These are phyloP conservation scores for Pipra filicauda DNA, from an alignment of 2,113 vertebrate genomes.

Conservation along the genomic window DNA sequence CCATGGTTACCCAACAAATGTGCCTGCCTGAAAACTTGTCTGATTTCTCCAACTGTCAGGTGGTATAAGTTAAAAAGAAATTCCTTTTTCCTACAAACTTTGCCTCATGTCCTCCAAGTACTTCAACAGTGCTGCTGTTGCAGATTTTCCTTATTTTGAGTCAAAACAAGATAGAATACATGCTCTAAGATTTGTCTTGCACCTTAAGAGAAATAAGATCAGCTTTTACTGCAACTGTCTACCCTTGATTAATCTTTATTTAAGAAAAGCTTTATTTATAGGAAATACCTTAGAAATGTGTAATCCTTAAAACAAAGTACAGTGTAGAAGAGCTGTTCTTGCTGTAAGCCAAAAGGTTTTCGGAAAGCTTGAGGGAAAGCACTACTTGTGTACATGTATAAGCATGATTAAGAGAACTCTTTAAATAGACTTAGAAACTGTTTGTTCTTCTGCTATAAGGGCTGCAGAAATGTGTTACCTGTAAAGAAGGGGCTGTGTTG, in stretches of 20 bases:
- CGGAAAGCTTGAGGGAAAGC: not conserved
- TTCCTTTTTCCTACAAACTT: not conserved
- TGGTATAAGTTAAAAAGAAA: not conserved
- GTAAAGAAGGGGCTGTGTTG: not conserved
- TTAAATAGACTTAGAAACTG: not conserved
- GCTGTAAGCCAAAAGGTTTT: not conserved
- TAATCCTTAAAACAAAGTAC: slow-evolving; percentile 4
- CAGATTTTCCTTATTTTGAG: not conserved
- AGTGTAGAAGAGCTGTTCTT: not conserved
- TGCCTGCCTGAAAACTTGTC: not conserved
- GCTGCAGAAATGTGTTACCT: not conserved
- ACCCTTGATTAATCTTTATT: not conserved
- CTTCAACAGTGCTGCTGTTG: not conserved
- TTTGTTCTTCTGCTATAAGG: not conserved
- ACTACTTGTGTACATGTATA: not conserved
- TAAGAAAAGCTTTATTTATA: slow-evolving; percentile 30
- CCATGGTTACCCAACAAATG: not conserved
- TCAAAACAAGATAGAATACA: not conserved
- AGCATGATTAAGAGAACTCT: not conserved
- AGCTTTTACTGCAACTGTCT: not conserved
- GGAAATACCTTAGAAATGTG: not conserved
- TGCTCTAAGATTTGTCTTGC: not conserved
- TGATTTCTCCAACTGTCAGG: not conserved
- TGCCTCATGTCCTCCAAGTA: not conserved
- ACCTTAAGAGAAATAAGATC: not conserved